Conservation (phyloP, 37 sponge, comb jelly and placozoan genomes). For the Agelas oroides region DNA sequence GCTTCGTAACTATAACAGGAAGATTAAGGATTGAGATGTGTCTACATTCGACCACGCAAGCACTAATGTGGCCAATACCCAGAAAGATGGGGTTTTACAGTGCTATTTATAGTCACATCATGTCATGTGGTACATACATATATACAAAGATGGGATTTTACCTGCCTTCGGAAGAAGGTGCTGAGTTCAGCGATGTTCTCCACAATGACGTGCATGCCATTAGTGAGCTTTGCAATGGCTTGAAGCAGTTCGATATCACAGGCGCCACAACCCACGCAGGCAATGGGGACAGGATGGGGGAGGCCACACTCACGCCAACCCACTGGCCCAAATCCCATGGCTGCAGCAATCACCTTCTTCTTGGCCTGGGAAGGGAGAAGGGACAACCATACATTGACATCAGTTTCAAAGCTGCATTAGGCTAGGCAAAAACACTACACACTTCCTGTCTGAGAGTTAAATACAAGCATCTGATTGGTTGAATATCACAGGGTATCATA, state of each 20-base stretch:
- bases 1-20: background rate
- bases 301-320: constrained; percentile 45
- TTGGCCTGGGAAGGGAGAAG: constrained; percentile 20
- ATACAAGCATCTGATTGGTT: no score
- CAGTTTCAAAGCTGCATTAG: no score
- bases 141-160: background rate
- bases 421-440: no score
- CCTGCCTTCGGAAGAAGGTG: constrained; percentile 61
- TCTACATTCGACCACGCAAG: no score
- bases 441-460: no score
- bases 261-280: constrained; percentile 65
- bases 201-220: constrained; percentile 63
- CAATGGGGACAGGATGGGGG: constrained; percentile 61
- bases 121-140: background rate
- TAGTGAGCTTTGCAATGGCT: constrained; percentile 56
- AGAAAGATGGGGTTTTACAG: no score
- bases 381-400: no score
- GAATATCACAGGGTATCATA: no score
- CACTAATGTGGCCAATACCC: no score
- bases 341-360: constrained; percentile 45
- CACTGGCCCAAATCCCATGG: constrained; percentile 44
- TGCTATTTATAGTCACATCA: no score
- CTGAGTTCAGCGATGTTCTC: constrained; percentile 51
- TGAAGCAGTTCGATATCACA: constrained; percentile 53
- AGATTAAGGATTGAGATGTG: no score